These are phyloP conservation scores for Aromia moschata DNA, from an alignment of 2,888 invertebrate species.

Conservation along the genomic window DNA sequence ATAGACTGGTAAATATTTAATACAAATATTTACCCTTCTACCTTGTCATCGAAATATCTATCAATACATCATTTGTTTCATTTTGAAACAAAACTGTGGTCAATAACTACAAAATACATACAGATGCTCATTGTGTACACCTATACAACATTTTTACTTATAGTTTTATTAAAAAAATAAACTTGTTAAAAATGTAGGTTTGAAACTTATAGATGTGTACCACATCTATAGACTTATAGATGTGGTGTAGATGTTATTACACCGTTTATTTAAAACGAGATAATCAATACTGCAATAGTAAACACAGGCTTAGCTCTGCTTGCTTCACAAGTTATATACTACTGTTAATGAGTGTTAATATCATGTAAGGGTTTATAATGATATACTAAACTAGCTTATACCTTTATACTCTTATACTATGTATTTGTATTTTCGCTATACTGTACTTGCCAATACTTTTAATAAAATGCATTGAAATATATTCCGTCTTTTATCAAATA, in stretches of 20 bases:
- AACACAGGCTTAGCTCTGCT: conserved; percentile 53
- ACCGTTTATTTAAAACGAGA: conserved; percentile 28
- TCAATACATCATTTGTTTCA: no score
- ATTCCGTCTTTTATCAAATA: no score
- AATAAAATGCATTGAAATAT: conserved; percentile 58
- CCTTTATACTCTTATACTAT: conserved; percentile 62
- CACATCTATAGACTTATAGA: no score
- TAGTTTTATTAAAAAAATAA: conserved; percentile 9
- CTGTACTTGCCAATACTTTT: conserved; percentile 62
- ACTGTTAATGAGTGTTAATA: conserved; percentile 41
- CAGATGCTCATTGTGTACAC: conserved; percentile 46
- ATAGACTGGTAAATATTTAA: conserved; percentile 30
- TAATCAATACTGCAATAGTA: conserved; percentile 30
- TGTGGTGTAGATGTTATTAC: no score
- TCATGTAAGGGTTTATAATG: conserved; percentile 52
- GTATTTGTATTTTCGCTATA: conserved; percentile 61
- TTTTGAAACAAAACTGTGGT: conserved; percentile 43
- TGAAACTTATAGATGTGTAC: no score
- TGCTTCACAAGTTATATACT: conserved; percentile 49
- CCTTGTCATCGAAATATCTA: conserved; percentile 43
- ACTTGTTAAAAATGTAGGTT: conserved; percentile 37
- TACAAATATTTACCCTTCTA: conserved; percentile 34
- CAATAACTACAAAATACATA: conserved; percentile 46
- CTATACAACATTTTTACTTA: conserved; percentile 31
- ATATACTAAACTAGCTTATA: conserved; percentile 55